Conservation (phyloP, 1,140 invertebrate species). For the Spodoptera frugiperda region DNA sequence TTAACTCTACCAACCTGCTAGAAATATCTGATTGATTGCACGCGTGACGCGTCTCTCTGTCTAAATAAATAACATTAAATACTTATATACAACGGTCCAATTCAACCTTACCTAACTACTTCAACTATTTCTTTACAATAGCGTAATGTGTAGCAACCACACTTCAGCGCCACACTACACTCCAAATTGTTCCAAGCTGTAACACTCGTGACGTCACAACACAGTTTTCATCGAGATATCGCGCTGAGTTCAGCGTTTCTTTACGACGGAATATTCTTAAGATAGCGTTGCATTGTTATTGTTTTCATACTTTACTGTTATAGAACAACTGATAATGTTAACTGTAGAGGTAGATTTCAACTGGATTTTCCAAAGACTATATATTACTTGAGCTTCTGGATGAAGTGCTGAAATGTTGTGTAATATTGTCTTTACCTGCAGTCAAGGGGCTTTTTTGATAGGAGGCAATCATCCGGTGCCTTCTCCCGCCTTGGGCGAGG, state of each 20-base stretch:
- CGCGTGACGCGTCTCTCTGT: too few relatives aligned
- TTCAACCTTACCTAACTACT: background rate
- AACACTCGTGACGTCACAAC: constrained; percentile 6
- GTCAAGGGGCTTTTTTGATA: too few relatives aligned
- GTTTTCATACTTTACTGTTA: constrained; percentile 35
- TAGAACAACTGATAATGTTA: constrained; percentile 34
- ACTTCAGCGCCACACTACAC: too few relatives aligned
- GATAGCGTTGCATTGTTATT: constrained; percentile 39
- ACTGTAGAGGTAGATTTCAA: constrained; percentile 22
- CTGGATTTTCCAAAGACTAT: background rate
- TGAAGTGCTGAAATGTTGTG: too few relatives aligned
- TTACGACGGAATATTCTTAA: constrained; percentile 34
- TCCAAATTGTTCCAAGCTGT: background rate
- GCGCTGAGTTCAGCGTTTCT: constrained; percentile 34
- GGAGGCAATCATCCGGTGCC: too few relatives aligned
- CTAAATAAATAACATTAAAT: too few relatives aligned
- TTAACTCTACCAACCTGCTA: too few relatives aligned
- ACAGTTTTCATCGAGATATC: constrained; percentile 9
- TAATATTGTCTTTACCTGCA: too few relatives aligned
- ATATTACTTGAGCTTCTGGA: too few relatives aligned
- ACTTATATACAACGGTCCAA: background rate
- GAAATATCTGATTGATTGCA: too few relatives aligned
- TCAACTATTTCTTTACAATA: background rate
- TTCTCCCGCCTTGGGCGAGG: too few relatives aligned
- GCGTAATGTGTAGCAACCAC: constrained; percentile 5